Base-by-base conservation (phyloP, 2,797 vertebrate species). In the Delichon dasypus region DNA sequence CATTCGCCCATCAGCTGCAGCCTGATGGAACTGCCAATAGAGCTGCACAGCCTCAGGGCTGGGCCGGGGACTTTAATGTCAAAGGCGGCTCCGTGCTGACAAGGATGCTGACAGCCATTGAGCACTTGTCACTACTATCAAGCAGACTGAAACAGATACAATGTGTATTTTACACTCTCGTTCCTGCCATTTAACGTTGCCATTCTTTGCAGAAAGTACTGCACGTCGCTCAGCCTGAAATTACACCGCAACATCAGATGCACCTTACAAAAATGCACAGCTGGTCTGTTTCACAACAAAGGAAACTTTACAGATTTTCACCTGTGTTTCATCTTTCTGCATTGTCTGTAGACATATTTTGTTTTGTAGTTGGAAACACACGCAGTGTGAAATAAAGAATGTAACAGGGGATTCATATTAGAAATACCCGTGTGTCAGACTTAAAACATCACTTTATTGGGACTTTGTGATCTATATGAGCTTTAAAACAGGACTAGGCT, bases 21-120 rank as follows among this genome's bases (percentile, higher is more conserved):
- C 65, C 92, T 98, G 97, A 98, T 97, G 97, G 97, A 98, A 88
- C 97, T 98, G 98, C 96, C 98, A 98, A 98, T 97, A 98, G 83
- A 97, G 95, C 89, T 87, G 79, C 74, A 68, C 91, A 85, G 97
- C 96, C 96, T 72, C 95, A 92, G 96, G 92, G 91, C 27, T 25
- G 66, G 96, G 95, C 92, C 55, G 80, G 94, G 75, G 96, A 97
- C 97, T 97, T 97, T 94, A 97, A 97, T 97, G 98, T 97, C 98
- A 98, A 93, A 97, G 94, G 95, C 96, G 91, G 78, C 95, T 97
- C 91, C 3, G 8, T 42, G 96, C 94, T 98, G 98, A 98, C 98
- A 98, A 96, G 93, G 94, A 95, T 65, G 90, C 96, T 97, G 97
- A 97, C 96, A 95, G 90, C 88, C 97, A 98, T 93, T 76, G 97